Conservation (phyloP, 2,113 vertebrate species). For the Coturnix japonica region DNA sequence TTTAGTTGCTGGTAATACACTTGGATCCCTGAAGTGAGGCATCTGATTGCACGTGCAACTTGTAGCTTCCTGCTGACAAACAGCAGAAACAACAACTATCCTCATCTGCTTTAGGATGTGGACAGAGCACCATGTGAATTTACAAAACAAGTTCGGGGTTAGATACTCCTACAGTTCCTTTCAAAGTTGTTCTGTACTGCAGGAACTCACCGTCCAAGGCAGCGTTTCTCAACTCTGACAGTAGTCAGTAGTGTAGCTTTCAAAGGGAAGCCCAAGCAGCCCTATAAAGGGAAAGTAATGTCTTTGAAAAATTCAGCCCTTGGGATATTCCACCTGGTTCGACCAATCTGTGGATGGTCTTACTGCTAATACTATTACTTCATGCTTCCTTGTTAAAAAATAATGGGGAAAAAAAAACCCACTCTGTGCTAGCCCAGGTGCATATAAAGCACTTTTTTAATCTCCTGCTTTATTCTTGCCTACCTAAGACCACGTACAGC, state of each 20-base stretch:
- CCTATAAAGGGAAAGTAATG: neutral
- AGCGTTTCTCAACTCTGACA: neutral
- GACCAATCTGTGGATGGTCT: neutral
- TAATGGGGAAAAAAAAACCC: rapidly evolving
- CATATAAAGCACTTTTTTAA: neutral
- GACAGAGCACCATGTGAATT: neutral
- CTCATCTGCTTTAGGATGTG: neutral
- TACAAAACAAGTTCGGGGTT: neutral
- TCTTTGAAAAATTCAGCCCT: neutral
- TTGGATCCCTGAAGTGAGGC: neutral
- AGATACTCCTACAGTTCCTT: neutral
- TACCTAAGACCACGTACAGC: neutral
- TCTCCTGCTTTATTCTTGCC: neutral
- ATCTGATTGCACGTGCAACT: neutral
- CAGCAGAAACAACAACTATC: neutral
- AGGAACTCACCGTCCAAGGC: neutral
- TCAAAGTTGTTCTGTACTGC: neutral
- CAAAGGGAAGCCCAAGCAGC: neutral
- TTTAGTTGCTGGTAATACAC: too few relatives aligned
- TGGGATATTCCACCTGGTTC: neutral
- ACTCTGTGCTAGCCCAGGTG: neutral
- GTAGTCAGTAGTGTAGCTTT: neutral
- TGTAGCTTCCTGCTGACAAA: neutral
- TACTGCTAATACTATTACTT: neutral
- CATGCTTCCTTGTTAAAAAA: neutral